phyloP scores from a whole-genome alignment of 2,797 vertebrate species.

The Gallirallus australis region DNA sequence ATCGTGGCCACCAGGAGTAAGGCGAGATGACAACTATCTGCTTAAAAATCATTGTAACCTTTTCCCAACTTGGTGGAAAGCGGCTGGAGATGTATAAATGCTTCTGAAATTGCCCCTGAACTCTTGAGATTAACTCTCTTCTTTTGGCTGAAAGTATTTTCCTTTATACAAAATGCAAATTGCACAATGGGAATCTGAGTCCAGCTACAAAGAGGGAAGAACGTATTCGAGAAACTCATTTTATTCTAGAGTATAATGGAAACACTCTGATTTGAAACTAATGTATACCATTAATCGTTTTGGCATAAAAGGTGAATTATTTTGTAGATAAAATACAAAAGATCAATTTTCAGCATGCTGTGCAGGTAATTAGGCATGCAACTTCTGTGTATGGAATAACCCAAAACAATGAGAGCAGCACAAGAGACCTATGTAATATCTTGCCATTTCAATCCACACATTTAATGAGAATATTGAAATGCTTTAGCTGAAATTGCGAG shows the following conservation, averaged over 20 bases:
- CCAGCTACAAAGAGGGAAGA: background rate
- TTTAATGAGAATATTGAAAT: slow-evolving; percentile 26
- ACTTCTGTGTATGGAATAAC: background rate
- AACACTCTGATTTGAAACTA: slow-evolving; percentile 35
- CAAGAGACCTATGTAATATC: background rate
- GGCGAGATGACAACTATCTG: background rate
- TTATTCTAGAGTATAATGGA: background rate
- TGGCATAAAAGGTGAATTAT: slow-evolving; percentile 59
- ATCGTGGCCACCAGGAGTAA: background rate
- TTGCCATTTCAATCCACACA: background rate
- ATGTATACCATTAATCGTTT: slow-evolving; percentile 52
- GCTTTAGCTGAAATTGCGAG: slow-evolving; percentile 3
- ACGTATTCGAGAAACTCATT: background rate
- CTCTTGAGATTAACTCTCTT: background rate
- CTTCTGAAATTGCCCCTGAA: background rate
- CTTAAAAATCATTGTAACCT: accelerated
- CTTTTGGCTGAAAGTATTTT: background rate
- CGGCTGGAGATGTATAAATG: background rate
- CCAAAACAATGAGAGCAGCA: background rate
- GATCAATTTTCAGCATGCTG: slow-evolving; percentile 61
- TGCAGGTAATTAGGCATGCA: slow-evolving; percentile 55
- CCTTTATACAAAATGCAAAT: background rate
- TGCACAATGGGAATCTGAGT: background rate
- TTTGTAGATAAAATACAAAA: slow-evolving; percentile 48
- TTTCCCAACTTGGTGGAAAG: background rate